These are phyloP conservation scores for Herpetotheres cachinnans DNA, from an alignment of 2,113 vertebrate species.

Conservation along the genomic window DNA sequence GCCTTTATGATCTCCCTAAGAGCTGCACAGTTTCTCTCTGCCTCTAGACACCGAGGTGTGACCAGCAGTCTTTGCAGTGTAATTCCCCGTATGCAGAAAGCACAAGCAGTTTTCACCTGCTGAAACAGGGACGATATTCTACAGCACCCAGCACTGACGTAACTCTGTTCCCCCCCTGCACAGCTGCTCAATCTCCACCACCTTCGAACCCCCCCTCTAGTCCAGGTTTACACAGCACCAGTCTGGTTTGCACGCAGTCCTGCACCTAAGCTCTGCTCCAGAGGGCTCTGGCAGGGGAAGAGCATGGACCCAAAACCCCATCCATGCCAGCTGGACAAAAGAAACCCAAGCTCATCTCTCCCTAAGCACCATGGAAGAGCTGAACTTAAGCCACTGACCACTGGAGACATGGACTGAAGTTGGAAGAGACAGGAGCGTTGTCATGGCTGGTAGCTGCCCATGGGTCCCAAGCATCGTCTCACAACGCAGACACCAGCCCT, in stretches of 20 bases:
- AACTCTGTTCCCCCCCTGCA: neutral
- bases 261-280: neutral
- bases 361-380: neutral
- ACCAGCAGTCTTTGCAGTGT: neutral
- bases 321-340: neutral
- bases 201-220: neutral
- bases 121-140: neutral
- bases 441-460: neutral
- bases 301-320: neutral
- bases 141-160: neutral
- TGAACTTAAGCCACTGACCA: neutral
- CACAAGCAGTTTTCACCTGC: neutral
- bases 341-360: neutral
- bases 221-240: neutral
- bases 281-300: neutral
- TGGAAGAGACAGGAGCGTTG: neutral
- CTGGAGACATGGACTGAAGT: neutral
- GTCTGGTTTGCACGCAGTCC: neutral
- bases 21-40: neutral
- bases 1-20: neutral
- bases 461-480: accelerated
- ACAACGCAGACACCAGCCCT: neutral
- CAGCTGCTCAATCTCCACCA: neutral
- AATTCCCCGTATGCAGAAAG: accelerated
- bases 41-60: neutral